Evolutionary conservation across 2,797 vertebrate genomes (phyloP).

Genomic region (Kryptolebias ocellatus): DNA sequence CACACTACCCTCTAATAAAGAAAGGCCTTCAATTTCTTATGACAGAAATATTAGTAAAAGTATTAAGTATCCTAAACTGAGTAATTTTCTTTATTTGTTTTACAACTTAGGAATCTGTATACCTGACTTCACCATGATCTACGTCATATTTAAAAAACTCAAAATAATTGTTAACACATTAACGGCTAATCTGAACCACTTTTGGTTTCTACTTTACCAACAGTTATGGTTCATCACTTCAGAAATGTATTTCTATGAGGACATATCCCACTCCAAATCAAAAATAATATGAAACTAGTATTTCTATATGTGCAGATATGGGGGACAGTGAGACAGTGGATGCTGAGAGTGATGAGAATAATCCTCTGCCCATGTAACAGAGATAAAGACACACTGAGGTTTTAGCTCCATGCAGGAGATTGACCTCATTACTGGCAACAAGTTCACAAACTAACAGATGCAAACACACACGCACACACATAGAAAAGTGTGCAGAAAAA

Average conservation of each 20-base stretch:
- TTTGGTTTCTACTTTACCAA: too few relatives aligned
- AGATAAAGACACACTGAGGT: slow-evolving; percentile 74
- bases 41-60: too few relatives aligned
- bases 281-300: too few relatives aligned
- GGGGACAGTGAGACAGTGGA: slow-evolving; percentile 43
- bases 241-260: background rate
- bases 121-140: too few relatives aligned
- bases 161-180: too few relatives aligned
- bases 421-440: slow-evolving; percentile 74
- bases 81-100: too few relatives aligned
- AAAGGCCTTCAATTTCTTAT: too few relatives aligned
- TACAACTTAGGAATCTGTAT: too few relatives aligned
- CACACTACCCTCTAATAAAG: too few relatives aligned
- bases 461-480: slow-evolving; percentile 17
- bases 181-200: too few relatives aligned
- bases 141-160: too few relatives aligned
- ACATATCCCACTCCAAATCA: background rate
- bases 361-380: slow-evolving; percentile 71
- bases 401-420: slow-evolving; percentile 69
- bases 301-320: slow-evolving; percentile 3
- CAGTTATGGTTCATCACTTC: background rate
- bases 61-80: too few relatives aligned
- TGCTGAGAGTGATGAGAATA: slow-evolving; percentile 67
- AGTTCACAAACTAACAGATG: slow-evolving; percentile 39
- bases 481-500: background rate